Conservation (phyloP, 64 coral and sea anemone genomes). For the Anthopleura sola region DNA sequence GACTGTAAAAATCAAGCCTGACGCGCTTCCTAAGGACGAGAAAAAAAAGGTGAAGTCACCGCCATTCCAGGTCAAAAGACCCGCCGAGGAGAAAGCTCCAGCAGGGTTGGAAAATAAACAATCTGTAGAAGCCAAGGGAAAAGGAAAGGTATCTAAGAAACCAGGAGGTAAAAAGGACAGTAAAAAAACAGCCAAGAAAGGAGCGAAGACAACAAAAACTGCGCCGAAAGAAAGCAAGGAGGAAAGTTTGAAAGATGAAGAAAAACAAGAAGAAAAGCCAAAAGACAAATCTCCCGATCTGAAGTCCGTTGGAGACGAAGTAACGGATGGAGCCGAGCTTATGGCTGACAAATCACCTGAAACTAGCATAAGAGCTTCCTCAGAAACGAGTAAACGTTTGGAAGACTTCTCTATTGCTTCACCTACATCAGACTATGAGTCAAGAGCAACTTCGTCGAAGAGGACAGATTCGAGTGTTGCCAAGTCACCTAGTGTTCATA, state of each 20-base stretch:
- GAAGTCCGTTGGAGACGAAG: background rate
- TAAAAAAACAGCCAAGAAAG: constrained; percentile 3
- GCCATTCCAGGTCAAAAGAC: constrained; percentile 74
- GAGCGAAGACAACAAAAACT: background rate
- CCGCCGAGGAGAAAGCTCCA: constrained; percentile 54
- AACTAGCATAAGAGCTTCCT: constrained; percentile 53
- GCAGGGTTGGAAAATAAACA: constrained; percentile 46
- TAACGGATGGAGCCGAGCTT: background rate
- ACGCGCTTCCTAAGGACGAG: constrained; percentile 46
- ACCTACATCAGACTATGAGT: constrained; percentile 17
- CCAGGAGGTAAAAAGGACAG: background rate
- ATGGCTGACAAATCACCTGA: constrained; percentile 1
- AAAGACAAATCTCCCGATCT: background rate
- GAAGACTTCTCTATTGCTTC: constrained; percentile 19
- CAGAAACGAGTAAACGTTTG: constrained; percentile 79
- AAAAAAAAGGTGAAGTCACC: constrained; percentile 37
- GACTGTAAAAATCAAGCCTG: constrained; percentile 27
- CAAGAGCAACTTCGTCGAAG: constrained; percentile 28
- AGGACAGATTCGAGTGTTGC: constrained; percentile 26
- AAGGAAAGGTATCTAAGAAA: constrained; percentile 39
- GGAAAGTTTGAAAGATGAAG: constrained; percentile 28
- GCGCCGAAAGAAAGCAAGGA: constrained; percentile 4
- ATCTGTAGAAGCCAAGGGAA: constrained; percentile 22
- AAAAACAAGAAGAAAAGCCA: constrained; percentile 32
- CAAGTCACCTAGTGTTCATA: background rate